These are phyloP conservation scores for Gryllus bimaculatus DNA, from an alignment of 1,140 invertebrate species.

Conservation along the genomic window DNA sequence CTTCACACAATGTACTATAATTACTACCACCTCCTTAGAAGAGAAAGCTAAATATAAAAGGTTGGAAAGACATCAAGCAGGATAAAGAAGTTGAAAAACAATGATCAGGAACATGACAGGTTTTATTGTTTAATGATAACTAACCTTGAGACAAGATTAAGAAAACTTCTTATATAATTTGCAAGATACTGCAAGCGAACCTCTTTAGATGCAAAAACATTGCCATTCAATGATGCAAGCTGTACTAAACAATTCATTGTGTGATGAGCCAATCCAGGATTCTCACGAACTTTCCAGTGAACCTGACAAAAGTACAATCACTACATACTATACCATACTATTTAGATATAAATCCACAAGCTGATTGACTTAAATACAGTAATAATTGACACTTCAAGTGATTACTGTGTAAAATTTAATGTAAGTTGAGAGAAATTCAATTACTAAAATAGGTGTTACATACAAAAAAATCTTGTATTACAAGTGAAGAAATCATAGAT, in stretches of 20 bases:
- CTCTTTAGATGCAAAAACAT: slow-evolving; percentile 48
- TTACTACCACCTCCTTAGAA: too few species aligned
- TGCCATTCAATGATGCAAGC: slow-evolving; percentile 65
- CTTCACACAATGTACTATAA: too few species aligned
- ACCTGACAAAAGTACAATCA: slow-evolving; percentile 38
- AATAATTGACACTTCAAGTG: too few species aligned
- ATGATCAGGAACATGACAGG: too few species aligned
- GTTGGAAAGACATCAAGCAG: too few species aligned
- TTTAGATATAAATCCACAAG: neutral
- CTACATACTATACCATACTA: neutral
- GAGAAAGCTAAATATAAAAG: too few species aligned
- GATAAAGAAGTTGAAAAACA: too few species aligned
- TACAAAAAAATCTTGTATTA: too few species aligned
- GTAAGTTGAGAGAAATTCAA: too few species aligned
- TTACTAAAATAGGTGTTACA: too few species aligned
- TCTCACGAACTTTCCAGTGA: slow-evolving; percentile 68
- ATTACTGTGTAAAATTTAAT: neutral
- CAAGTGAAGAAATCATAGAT: too few species aligned
- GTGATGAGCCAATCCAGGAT: slow-evolving; percentile 62
- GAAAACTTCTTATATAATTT: slow-evolving; percentile 57
- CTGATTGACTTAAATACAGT: neutral
- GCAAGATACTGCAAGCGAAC: slow-evolving; percentile 57
- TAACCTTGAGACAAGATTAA: slow-evolving; percentile 49
- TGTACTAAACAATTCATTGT: slow-evolving; percentile 72
- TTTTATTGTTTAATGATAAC: neutral